Conservation (phyloP, 2,888 invertebrate genomes). For the Lithodes maja region DNA sequence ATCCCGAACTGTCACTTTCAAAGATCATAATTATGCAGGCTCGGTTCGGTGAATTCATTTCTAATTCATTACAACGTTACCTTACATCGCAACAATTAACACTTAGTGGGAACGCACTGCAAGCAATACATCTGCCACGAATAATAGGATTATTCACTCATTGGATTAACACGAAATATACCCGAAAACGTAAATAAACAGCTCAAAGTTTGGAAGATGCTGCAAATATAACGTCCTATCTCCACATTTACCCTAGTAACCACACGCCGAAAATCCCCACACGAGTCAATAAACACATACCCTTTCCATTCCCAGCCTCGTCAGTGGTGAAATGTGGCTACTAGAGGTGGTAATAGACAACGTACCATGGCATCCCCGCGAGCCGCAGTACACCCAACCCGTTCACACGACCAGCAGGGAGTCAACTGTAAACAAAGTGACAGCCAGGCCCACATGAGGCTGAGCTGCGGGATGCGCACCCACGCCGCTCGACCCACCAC, state of each 20-base stretch:
- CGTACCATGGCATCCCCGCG: conserved; percentile 9
- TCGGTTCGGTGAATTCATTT: not conserved
- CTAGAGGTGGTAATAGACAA: not conserved
- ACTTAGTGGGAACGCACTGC: no score
- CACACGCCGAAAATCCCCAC: not conserved
- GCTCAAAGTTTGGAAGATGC: not conserved
- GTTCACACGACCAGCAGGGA: not conserved
- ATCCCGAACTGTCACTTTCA: not conserved
- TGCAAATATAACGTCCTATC: not conserved
- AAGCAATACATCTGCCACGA: no score
- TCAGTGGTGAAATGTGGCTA: not conserved
- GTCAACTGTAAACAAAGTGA: conserved; percentile 17
- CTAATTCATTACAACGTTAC: not conserved
- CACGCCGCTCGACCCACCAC: not conserved
- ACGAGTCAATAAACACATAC: not conserved
- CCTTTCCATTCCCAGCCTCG: not conserved
- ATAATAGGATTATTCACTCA: no score
- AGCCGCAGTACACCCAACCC: not conserved
- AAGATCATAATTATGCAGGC: not conserved
- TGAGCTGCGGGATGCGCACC: not conserved
- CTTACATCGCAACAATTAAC: not conserved
- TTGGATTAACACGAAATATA: not conserved
- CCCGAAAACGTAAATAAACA: not conserved
- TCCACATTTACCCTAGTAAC: not conserved
- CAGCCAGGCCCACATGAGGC: not conserved